phyloP scores from a whole-genome alignment of 2,113 vertebrate species.

The Bettongia penicillata region DNA sequence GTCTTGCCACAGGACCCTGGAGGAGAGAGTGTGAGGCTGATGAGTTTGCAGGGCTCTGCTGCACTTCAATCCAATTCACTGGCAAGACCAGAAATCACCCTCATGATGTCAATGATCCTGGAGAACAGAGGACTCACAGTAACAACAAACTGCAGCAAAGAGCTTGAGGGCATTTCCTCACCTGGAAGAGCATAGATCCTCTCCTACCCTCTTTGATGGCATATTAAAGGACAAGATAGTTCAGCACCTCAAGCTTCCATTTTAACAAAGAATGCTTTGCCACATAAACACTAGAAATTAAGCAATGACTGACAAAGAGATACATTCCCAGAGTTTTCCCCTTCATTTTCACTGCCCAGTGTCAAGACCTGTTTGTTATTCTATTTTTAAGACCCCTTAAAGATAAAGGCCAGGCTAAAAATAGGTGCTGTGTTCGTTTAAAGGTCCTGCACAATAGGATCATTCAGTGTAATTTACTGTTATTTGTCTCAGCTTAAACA shows the following conservation, averaged over 20 bases:
- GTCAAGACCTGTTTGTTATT: constrained; percentile 21
- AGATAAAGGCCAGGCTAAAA: constrained; percentile 49
- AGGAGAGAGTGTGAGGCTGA: background rate
- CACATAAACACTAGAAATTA: background rate
- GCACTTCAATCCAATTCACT: background rate
- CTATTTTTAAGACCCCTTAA: constrained; percentile 32
- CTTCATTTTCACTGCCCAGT: constrained; percentile 38
- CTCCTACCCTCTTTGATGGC: background rate
- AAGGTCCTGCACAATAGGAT: constrained; percentile 24
- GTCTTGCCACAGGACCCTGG: too few relatives aligned
- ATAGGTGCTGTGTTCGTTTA: constrained; percentile 29
- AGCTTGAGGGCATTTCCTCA: background rate
- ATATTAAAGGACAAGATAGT: constrained; percentile 18
- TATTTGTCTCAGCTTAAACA: constrained; percentile 47
- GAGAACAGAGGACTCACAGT: too few relatives aligned
- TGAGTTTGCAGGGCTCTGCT: background rate
- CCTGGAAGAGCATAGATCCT: background rate
- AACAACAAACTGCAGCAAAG: background rate
- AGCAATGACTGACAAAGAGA: constrained; percentile 54
- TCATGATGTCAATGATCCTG: too few relatives aligned
- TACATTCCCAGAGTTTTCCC: constrained; percentile 22
- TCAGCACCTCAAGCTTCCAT: constrained; percentile 8
- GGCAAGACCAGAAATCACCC: background rate
- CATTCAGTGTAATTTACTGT: constrained; percentile 21
- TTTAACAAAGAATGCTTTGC: constrained; percentile 42